A percentile compares a stretch with the other conserved stretches of the same genome.
Conservation (phyloP, 2,113 vertebrate species). For the Callionymus lyra region DNA sequence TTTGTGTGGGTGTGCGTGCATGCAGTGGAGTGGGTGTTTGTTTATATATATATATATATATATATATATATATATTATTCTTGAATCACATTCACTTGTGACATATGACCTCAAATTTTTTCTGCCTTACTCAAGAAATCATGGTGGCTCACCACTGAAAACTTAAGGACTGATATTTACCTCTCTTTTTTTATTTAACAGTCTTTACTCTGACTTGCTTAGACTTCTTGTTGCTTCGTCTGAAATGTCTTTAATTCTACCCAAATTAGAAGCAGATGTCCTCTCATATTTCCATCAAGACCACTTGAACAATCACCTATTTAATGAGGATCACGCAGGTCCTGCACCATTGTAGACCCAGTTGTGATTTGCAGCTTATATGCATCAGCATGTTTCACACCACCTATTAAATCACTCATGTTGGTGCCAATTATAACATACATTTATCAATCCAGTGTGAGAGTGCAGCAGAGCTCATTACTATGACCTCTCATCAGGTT, state of each 20-base stretch:
- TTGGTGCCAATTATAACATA: conserved; percentile 41
- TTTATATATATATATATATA: too few relatives aligned
- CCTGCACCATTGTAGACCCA: conserved; percentile 3
- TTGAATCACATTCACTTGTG: too few relatives aligned
- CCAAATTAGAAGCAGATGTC: conserved; percentile 7
- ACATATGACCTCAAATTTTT: too few relatives aligned
- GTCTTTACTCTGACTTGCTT: conserved; percentile 18
- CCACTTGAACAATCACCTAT: conserved; percentile 5
- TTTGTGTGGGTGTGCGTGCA: too few relatives aligned
- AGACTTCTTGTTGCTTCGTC: background rate
- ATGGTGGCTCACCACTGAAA: conserved; percentile 20
- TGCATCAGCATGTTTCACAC: conserved; percentile 12
- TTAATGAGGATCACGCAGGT: conserved; percentile 22
- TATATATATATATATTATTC: too few relatives aligned
- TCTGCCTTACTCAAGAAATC: background rate
- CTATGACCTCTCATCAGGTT: too few relatives aligned
- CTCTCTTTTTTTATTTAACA: conserved; percentile 2
- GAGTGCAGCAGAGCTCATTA: conserved; percentile 8
- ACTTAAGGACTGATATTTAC: conserved; percentile 39
- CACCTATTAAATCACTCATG: conserved; percentile 14
- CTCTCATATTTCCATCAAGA: conserved; percentile 3
- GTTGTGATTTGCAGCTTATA: conserved; percentile 16
- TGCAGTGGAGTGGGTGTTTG: too few relatives aligned
- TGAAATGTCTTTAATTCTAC: background rate
- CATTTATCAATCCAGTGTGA: too few relatives aligned